phyloP scores from a whole-genome alignment of 1,140 invertebrate species.

The Dinoponera quadriceps region DNA sequence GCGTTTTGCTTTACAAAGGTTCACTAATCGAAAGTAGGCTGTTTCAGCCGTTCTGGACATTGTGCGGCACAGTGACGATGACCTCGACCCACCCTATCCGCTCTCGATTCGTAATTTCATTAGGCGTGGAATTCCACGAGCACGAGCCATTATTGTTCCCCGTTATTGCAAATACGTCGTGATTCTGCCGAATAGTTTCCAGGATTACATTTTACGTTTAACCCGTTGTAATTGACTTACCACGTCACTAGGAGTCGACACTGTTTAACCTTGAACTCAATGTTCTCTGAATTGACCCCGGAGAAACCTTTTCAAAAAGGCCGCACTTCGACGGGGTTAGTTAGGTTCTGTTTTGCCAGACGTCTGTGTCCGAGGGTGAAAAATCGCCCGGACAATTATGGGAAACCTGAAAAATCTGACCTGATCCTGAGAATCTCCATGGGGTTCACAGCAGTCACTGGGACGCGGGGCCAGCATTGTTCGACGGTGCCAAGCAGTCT shows the following conservation, averaged over 20 bases:
- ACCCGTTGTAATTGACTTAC: too few species aligned
- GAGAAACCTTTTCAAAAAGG: too few species aligned
- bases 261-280: too few species aligned
- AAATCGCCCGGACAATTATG: constrained; percentile 65
- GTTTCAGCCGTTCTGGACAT: constrained; percentile 70
- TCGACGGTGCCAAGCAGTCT: constrained; percentile 80
- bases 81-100: constrained; percentile 81
- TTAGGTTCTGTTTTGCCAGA: not conserved
- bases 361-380: constrained; percentile 48
- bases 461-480: constrained; percentile 70
- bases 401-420: constrained; percentile 64
- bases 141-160: constrained; percentile 53
- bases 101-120: constrained; percentile 72
- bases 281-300: too few species aligned
- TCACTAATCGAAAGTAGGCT: constrained; percentile 46
- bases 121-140: constrained; percentile 64
- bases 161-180: too few species aligned
- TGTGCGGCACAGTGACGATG: constrained; percentile 55
- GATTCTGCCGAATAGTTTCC: not conserved
- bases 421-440: constrained; percentile 72
- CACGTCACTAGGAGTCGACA: too few species aligned
- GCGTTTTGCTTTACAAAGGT: constrained; percentile 9
- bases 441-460: constrained; percentile 64
- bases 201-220: not conserved
- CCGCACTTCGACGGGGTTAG: not conserved